Base-by-base conservation (phyloP, 2,113 vertebrate species). In the Xiphorhynchus elegans region DNA sequence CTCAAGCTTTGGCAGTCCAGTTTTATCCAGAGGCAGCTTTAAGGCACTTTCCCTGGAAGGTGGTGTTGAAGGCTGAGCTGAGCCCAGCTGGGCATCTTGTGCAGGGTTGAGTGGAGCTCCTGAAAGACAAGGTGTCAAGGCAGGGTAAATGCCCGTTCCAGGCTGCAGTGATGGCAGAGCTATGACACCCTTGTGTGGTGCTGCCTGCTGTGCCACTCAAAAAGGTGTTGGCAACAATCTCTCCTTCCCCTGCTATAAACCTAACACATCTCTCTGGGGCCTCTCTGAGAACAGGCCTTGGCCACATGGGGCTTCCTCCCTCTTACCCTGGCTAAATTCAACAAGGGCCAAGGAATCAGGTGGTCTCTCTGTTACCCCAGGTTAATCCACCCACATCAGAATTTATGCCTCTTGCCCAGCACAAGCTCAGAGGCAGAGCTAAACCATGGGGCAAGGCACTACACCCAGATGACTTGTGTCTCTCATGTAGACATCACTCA, bases 1-100 rank as follows among this genome's bases (percentile, higher is more conserved):
- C 4, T 88, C 97, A 6, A 98, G 97, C 62, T 87, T 96, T 29
- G 95, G 97, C 44, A 98, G 93, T 9, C 96, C 97, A 4, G 95
- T 93, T 91, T 94, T 98, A 76, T 98, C 80, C 52, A 91, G 52
- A 8, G 77, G 68, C 68, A 87, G 98, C 86, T 96, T 98, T 64
- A 98, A 96, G 63, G 98, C 94, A 56, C 98, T 97, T 83, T 99
- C 98, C 14, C 97, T 97, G 80, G 93, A 93, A 52, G 94, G 79
- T 2, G 60, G 59, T 12, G 59, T 58, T 7, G 97, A 85, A 81
- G 95, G 62, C 17, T 84, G 95, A 81, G 93, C 69, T 0, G 35
- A 93, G 55, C 80, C 69, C 7, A 17, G 79, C 64, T 64, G 78
- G 23, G 91, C 40, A 33, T 90, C 95, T 85, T 0, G 68, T 68